These are phyloP conservation scores for Schizothorax lantsangensis DNA, from an alignment of 2,797 vertebrate genomes.

Conservation along the genomic window DNA sequence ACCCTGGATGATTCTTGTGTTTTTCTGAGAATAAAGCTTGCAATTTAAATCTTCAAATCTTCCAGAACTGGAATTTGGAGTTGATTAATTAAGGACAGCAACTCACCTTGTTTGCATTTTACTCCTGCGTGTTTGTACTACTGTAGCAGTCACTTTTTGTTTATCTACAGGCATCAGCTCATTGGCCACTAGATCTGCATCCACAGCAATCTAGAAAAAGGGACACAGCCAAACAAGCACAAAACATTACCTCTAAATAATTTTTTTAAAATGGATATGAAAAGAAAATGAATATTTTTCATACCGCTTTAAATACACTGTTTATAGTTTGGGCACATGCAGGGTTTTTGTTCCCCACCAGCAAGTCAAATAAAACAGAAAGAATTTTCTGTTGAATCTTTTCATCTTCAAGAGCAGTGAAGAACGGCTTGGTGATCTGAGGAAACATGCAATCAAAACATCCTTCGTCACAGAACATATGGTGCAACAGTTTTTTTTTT, in stretches of 20 bases:
- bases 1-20: constrained; percentile 79
- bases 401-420: constrained; percentile 81
- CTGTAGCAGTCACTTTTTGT: constrained; percentile 74
- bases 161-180: constrained; percentile 87
- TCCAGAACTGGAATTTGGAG: background rate
- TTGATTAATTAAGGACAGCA: background rate
- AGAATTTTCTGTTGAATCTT: constrained; percentile 88
- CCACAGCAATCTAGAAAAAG: constrained; percentile 82
- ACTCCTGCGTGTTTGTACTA: constrained; percentile 89
- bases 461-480: background rate
- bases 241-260: background rate
- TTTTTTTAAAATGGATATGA: background rate
- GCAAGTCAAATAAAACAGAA: constrained; percentile 86
- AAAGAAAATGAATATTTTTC: background rate
- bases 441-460: constrained; percentile 3
- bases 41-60: background rate
- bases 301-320: constrained; percentile 91
- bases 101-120: constrained; percentile 80
- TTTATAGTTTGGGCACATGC: constrained; percentile 80
- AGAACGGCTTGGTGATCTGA: constrained; percentile 92
- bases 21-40: background rate
- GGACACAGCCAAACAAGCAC: background rate
- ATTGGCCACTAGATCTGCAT: constrained; percentile 85
- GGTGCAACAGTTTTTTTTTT: background rate
- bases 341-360: constrained; percentile 80